Conservation (phyloP, 2,888 invertebrate species). For the Seira sanloemensis region DNA sequence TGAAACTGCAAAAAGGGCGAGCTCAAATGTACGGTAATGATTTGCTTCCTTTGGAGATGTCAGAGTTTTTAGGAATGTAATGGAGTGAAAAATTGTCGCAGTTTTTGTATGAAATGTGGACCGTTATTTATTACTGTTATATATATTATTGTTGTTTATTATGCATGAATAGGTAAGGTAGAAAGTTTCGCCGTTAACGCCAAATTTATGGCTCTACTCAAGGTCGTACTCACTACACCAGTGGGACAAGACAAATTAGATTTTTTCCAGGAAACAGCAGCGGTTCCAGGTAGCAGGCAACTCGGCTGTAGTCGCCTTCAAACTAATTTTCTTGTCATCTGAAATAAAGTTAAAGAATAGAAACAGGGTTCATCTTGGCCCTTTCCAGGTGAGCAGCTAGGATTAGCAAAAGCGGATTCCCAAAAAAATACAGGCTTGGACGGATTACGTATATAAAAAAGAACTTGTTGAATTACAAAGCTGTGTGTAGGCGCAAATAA, state of each 20-base stretch:
- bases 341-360: neutral
- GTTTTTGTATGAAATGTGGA: neutral
- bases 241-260: neutral
- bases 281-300: neutral
- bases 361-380: neutral
- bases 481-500: neutral
- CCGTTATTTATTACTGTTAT: neutral
- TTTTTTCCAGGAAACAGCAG: neutral
- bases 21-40: slow-evolving; percentile 20
- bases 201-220: neutral
- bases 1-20: too few species aligned
- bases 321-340: too few species aligned
- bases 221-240: neutral
- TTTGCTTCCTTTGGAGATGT: slow-evolving; percentile 20
- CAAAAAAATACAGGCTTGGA: too few species aligned
- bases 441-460: too few species aligned
- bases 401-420: neutral
- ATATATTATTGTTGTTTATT: neutral
- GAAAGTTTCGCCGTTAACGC: neutral
- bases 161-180: neutral
- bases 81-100: slow-evolving; percentile 43
- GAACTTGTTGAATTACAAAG: neutral
- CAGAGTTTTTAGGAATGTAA: slow-evolving; percentile 25
- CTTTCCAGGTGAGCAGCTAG: neutral
- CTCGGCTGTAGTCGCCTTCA: neutral